Percentiles rank a stretch among this genome's conserved stretches.
phyloP scores from a whole-genome alignment of 1,140 invertebrate genomes.

The Drosophila azteca region DNA sequence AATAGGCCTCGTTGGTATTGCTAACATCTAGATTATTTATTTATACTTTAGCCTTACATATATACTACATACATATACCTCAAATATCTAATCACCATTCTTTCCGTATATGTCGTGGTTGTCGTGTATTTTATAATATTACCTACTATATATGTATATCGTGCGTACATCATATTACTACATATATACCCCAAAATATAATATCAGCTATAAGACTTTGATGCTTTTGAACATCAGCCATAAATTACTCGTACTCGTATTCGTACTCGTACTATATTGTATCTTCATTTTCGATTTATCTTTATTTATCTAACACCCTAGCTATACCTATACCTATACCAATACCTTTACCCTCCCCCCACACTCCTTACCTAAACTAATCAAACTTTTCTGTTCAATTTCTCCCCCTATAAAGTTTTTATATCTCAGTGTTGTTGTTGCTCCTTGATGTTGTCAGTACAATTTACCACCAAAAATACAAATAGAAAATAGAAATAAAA shows the following conservation, averaged over 20 bases:
- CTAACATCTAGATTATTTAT: constrained; percentile 22
- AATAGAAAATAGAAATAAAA: constrained; percentile 29
- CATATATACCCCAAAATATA: background rate
- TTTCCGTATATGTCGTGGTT: constrained; percentile 38
- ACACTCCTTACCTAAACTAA: constrained; percentile 6
- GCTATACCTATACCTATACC: background rate
- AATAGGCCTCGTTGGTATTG: constrained; percentile 3
- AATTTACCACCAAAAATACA: too few relatives aligned
- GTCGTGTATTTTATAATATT: constrained; percentile 36
- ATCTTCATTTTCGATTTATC: constrained; percentile 18
- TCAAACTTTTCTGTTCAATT: constrained; percentile 34
- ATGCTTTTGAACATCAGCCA: constrained; percentile 39
- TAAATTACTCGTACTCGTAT: background rate
- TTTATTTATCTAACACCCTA: constrained; percentile 21
- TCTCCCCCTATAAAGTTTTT: constrained; percentile 58
- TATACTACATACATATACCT: constrained; percentile 14
- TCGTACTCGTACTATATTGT: background rate
- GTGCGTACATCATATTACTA: constrained; percentile 3
- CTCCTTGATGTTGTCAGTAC: constrained; percentile 67
- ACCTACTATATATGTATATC: constrained; percentile 20
- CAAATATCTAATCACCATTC: constrained; percentile 15
- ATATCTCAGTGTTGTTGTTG: constrained; percentile 79
- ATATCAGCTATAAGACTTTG: constrained; percentile 35
- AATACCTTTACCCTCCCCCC: too few relatives aligned
- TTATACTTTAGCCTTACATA: constrained; percentile 15